These are phyloP conservation scores for Leptodactylus fallax DNA, from an alignment of 2,797 vertebrate genomes.

Conservation along the genomic window DNA sequence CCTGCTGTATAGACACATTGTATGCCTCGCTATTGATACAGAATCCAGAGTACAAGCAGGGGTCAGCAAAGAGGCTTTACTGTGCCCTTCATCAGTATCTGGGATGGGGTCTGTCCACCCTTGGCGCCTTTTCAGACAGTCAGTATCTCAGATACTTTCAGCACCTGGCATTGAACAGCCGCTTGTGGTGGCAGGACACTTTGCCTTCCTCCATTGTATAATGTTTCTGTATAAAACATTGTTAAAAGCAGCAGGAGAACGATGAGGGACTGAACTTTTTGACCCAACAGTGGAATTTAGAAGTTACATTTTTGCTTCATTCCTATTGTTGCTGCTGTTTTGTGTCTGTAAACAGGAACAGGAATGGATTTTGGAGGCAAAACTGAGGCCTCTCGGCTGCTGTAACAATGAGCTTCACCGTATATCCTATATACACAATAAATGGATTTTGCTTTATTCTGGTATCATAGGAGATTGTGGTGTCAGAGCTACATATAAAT, in stretches of 20 bases:
- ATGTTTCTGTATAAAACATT: background rate
- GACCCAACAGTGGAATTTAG: background rate
- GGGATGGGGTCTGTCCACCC: background rate
- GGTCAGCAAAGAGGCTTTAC: background rate
- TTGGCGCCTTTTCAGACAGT: background rate
- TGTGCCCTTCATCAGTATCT: background rate
- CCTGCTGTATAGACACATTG: background rate
- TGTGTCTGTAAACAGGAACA: conserved; percentile 1
- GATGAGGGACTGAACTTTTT: background rate
- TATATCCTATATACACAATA: background rate
- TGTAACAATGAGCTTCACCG: background rate
- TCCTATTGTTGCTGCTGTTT: background rate
- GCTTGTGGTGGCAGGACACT: background rate
- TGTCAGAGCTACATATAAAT: background rate
- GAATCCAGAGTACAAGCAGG: background rate
- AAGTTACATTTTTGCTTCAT: background rate
- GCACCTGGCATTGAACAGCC: background rate
- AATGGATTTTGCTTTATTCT: background rate
- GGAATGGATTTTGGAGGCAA: background rate
- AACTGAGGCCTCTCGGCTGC: background rate
- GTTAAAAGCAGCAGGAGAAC: background rate
- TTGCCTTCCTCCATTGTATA: background rate
- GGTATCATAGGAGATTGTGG: background rate
- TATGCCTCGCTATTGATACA: background rate
- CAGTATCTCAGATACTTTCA: background rate